Conservation (phyloP, 1,140 invertebrate species). For the Hycleus cichorii region DNA sequence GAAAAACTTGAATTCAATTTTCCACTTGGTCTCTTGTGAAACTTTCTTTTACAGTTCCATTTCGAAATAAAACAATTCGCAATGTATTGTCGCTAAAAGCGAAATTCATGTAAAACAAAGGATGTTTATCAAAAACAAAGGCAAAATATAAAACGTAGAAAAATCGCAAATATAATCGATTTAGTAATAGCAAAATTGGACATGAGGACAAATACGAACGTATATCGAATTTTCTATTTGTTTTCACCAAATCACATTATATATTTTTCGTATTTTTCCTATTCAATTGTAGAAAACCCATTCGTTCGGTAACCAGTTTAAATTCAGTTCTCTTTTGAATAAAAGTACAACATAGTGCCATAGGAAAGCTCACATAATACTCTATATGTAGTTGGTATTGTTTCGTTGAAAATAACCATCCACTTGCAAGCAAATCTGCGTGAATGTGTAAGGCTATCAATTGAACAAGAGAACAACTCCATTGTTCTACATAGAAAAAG, state of each 20-base stretch:
- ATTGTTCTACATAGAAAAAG: background rate
- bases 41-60: slow-evolving; percentile 31
- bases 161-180: background rate
- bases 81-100: slow-evolving; percentile 24
- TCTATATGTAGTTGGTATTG: background rate
- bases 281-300: background rate
- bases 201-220: background rate
- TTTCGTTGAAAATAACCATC: background rate
- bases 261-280: too few species aligned
- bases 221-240: background rate
- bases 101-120: background rate
- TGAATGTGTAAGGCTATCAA: background rate
- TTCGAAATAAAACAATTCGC: slow-evolving; percentile 30
- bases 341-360: background rate
- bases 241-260: background rate
- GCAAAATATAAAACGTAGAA: background rate
- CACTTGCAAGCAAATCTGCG: background rate
- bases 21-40: slow-evolving; percentile 29
- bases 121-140: background rate
- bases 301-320: background rate
- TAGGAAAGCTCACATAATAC: background rate
- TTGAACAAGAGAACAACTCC: background rate
- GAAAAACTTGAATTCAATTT: slow-evolving; percentile 35
- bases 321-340: background rate
- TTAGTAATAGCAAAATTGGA: background rate